Percentiles rank a stretch among this genome's conserved stretches.
These are phyloP conservation scores for Perizoma flavofasciatum DNA, from an alignment of 2,888 invertebrate genomes.

Conservation along the genomic window DNA sequence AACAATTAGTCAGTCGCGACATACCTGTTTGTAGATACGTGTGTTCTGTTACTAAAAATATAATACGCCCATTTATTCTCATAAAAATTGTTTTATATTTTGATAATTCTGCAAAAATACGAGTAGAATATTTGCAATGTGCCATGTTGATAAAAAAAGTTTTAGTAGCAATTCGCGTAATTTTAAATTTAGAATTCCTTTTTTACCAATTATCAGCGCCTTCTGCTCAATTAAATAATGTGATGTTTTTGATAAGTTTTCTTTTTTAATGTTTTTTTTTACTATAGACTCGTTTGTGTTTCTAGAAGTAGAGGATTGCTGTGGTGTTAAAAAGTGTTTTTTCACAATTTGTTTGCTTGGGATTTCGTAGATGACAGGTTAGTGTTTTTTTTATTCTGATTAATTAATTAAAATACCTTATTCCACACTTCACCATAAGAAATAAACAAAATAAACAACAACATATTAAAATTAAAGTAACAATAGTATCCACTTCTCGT, in stretches of 20 bases:
- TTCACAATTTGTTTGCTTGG: slow-evolving; percentile 56
- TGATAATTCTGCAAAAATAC: not conserved
- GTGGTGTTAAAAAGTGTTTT: slow-evolving; percentile 58
- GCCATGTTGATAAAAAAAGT: not conserved
- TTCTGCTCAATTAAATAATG: too few species aligned
- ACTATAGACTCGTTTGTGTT: too few species aligned
- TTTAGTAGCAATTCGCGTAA: not conserved
- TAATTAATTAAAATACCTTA: too few species aligned
- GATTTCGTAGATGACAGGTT: slow-evolving; percentile 51
- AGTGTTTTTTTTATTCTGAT: slow-evolving; percentile 13
- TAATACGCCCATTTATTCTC: slow-evolving; percentile 11
- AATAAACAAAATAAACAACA: too few species aligned
- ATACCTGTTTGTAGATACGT: slow-evolving; percentile 19
- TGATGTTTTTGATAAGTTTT: too few species aligned
- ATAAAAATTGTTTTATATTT: not conserved
- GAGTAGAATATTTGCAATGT: not conserved
- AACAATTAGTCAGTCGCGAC: slow-evolving; percentile 28
- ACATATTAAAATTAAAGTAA: too few species aligned
- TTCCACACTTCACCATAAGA: too few species aligned
- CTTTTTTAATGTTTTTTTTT: too few species aligned
- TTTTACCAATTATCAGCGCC: too few species aligned
- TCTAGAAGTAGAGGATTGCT: slow-evolving; percentile 9
- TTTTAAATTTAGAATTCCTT: not conserved
- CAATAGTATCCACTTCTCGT: too few species aligned
- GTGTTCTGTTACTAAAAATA: slow-evolving; percentile 16